Evolutionary conservation across 2,113 vertebrate genomes (phyloP).

Genomic region (Dendropsophus ebraccatus): DNA sequence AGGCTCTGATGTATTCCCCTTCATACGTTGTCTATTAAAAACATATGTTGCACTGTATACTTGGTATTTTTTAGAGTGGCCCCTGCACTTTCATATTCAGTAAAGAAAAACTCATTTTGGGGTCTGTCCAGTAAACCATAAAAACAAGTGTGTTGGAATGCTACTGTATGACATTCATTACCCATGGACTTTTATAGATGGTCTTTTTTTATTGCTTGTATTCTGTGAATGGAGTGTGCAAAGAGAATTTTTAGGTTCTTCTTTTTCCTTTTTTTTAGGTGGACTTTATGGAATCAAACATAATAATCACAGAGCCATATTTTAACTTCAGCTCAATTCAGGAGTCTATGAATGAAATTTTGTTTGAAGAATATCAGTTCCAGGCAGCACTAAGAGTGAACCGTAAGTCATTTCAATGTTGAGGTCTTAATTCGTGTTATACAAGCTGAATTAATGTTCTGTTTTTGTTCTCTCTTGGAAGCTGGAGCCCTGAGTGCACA

Average conservation of each 20-base stretch:
- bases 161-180: no score
- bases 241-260: background rate
- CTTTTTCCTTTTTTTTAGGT: constrained; percentile 73
- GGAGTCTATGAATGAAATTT: constrained; percentile 98
- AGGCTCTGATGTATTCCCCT: no score
- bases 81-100: no score
- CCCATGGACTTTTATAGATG: no score
- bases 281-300: constrained; percentile 91
- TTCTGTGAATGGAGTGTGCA: background rate
- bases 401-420: constrained; percentile 72
- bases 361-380: constrained; percentile 99
- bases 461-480: constrained; percentile 67
- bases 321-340: constrained; percentile 98
- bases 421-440: constrained; percentile 17
- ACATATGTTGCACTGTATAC: no score
- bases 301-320: constrained; percentile 95
- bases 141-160: no score
- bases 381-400: constrained; percentile 92
- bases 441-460: background rate
- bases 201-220: no score
- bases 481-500: constrained; percentile 91
- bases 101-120: no score
- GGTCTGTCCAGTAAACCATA: no score
- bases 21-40: no score
- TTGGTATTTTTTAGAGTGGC: no score